Evolutionary conservation across 2,797 vertebrate species (phyloP).

Genomic region (Pempheris klunzingeri): DNA sequence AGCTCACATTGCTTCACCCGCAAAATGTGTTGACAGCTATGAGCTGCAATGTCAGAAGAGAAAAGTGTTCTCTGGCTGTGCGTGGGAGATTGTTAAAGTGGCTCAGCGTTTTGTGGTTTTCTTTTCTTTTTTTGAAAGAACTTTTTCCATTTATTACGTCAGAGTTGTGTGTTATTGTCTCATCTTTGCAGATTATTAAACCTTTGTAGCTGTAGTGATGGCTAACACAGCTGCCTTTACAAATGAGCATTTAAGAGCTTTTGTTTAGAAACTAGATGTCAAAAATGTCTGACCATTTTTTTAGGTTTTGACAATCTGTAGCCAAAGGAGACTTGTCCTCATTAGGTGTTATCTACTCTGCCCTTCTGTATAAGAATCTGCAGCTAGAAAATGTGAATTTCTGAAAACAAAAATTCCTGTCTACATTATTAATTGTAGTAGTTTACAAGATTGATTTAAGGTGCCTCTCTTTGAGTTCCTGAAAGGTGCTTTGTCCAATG

Average conservation of each 20-base stretch:
- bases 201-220: conserved; percentile 25
- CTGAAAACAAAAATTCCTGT: conserved; percentile 6
- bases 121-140: conserved; percentile 4
- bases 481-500: conserved; percentile 22
- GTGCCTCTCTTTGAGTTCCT: conserved; percentile 23
- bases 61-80: background rate
- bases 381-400: conserved; percentile 62
- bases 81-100: background rate
- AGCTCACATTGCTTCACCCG: conserved; percentile 13
- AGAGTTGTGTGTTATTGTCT: conserved; percentile 15
- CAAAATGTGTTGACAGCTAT: background rate
- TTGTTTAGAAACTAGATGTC: conserved; percentile 26
- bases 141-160: conserved; percentile 7
- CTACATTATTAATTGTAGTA: conserved; percentile 32
- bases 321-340: conserved; percentile 20
- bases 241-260: conserved; percentile 32
- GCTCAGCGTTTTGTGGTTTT: conserved; percentile 10
- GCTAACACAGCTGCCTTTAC: conserved; percentile 42
- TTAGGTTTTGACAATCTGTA: conserved; percentile 49
- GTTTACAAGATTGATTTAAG: conserved; percentile 40
- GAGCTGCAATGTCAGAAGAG: conserved; percentile 19
- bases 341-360: conserved; percentile 1
- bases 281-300: conserved; percentile 24
- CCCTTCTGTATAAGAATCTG: conserved; percentile 34
- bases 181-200: conserved; percentile 25